Base-by-base conservation (phyloP, 1,140 invertebrate genomes). In the Hycleus cichorii region DNA sequence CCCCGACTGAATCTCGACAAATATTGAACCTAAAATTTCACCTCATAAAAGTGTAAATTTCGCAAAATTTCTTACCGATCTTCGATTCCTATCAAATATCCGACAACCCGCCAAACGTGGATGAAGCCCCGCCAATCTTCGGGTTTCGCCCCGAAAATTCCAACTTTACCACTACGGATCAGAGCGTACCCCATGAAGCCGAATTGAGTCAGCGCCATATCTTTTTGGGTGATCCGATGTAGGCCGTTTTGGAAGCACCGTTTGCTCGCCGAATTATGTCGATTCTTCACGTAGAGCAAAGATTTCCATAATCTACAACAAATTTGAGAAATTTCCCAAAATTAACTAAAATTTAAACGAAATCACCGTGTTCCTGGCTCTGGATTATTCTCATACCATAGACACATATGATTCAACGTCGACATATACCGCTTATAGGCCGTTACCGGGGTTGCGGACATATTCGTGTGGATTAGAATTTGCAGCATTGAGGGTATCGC, bases 71-170 rank as follows among this genome's bases (percentile, higher is more conserved):
- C 18, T 68, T 70, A 87, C 81, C 81, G 83, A 64, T 95, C 90
- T 59, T 91, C 81, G 10, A 93, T 83, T 2, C 92, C 92, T 45
- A 95, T 78, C 66, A 90, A 72, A 64, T 85, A 80, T 1, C 90
- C 91, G 32, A 94, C 83, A 1, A 89, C 84, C 43, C 83, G 78
- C 91, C 91, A 95, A 64, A 93, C 83, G 69, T 95, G 90, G 2
- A 89, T 72, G 48, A 90, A 85, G n/a, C 83, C 84, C 47, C 89
- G 84, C n/a, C 87, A 66, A 49, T 88, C 86, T 25, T 83, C 77
- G 18, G 18, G 18, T 7, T 76, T 64, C 12, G 76, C 67, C 9
- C 76, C 45, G 2, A 69, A 62, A 2, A 92, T 74, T 1, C 89
- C 87, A 32, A 91, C 76, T 38, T 80, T 71, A 45, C 85, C 73